Evolutionary conservation across 2,797 vertebrate genomes (phyloP).

Genomic region (Distichodus sexfasciatus): DNA sequence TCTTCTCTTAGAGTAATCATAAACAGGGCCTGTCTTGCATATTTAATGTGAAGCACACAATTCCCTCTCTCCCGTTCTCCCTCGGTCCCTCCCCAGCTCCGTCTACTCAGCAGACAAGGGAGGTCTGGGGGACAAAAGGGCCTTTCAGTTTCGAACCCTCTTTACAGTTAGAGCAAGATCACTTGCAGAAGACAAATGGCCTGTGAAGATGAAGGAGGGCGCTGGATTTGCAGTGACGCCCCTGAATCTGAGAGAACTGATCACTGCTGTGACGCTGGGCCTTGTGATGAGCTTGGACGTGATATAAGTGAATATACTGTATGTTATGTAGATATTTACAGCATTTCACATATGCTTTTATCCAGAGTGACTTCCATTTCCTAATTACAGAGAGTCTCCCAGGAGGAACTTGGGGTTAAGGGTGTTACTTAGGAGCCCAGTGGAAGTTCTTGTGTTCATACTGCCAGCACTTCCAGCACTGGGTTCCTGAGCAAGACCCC

Average conservation of each 20-base stretch:
- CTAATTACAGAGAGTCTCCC: too few species aligned
- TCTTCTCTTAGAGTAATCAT: constrained; percentile 52
- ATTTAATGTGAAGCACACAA: constrained; percentile 53
- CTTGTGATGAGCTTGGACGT: too few species aligned
- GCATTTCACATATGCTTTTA: too few species aligned
- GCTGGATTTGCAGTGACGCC: neutral
- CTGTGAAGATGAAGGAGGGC: neutral
- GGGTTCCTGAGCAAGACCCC: too few species aligned
- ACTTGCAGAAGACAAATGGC: constrained; percentile 36
- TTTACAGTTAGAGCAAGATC: constrained; percentile 29
- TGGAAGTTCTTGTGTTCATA: too few species aligned
- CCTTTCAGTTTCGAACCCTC: constrained; percentile 41
- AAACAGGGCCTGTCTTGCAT: constrained; percentile 54
- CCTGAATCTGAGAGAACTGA: neutral
- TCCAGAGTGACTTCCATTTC: too few species aligned
- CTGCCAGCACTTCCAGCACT: too few species aligned
- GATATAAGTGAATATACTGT: too few species aligned
- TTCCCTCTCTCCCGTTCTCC: constrained; percentile 28
- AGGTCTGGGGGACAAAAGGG: constrained; percentile 42
- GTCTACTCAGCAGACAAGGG: constrained; percentile 36
- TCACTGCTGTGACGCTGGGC: neutral
- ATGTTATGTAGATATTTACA: too few species aligned
- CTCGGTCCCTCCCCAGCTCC: neutral
- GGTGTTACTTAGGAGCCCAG: too few species aligned
- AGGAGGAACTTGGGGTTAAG: too few species aligned